Base-by-base conservation (phyloP, 2,797 vertebrate genomes). In the Pteronotus mesoamericanus region DNA sequence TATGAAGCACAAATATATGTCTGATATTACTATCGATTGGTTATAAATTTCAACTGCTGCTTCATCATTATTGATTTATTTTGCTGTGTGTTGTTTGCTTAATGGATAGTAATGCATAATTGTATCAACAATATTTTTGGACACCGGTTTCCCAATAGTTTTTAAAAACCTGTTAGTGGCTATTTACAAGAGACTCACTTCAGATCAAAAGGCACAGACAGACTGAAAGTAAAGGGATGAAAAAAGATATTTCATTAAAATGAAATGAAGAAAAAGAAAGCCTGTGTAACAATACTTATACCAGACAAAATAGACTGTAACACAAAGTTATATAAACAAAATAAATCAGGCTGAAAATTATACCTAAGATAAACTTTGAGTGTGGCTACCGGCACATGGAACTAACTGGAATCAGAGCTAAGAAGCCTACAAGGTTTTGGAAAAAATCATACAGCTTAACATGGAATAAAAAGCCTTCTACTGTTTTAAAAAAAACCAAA, bases 1-100 rank as follows among this genome's bases (percentile, higher is more conserved):
- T 42, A 66, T 82, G 66, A 1, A 78, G 6, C 48, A 93, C 18
- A 53, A 82, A 44, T 46, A 37, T 48, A n/a, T 64, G 24, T 64
- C 72, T 89, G 82, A 71, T 44, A 82, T 37, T 86, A 66, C 77
- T 83, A 68, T 68, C 74, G 22, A 86, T 59, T 64, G 59, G 26
- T 61, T 68, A 72, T 37, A n/a, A 85, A 82, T 79, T 85, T 88
- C 83, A 66, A 46, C 16, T 46, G 48, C 48, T 74, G 59, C 42
- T 74, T 92, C 79, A 77, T 68, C n/a, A 42, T 61, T 89, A 82
- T 68, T 34, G 46, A 64, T 53, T 92, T 92, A 90, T 77, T 87
- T 89, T 51, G 29, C 34, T 68, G 26, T 34, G n/a, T 55, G 46
- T 84, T 78, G 5, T 86, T 80, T 48, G 32, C 37, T 64, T 84